Evolutionary conservation across 2,888 invertebrate species (phyloP), one percentile per base, ranked within the genome.

Genomic region (Anarsia innoxiella): DNA sequence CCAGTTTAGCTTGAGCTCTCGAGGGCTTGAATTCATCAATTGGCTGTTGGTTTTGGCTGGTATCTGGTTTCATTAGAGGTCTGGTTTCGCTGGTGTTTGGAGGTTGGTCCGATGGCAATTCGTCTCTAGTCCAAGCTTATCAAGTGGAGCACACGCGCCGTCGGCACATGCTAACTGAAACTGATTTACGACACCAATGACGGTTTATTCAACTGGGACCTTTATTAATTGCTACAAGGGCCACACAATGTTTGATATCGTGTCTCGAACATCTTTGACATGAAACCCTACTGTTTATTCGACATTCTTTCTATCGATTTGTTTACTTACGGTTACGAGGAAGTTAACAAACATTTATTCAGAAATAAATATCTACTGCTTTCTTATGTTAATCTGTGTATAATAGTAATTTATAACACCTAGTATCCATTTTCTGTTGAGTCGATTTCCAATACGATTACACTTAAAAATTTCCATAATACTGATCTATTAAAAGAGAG

Each of bases 131-230:
- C 56, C 51, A 53, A 65, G 77, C 73, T 80, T 79, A 80, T 78
- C 79, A 67, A 63, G 51, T 62, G 63, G 58, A 64, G 62, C 71
- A 66, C 75, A 72, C 66, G 59, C 65, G 49, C 50, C 26, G 34
- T 45, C 55, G 58, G 61, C 68, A 67, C 66, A 67, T 68, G 70
- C 63, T 63, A 69, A 72, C 73, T 73, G 71, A 74, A 77, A 67
- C 75, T 74, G 74, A 80, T 80, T 76, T 76, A 80, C 66, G 67
- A 60, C 63, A 51, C 53, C 59, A 58, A 57, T 65, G 70, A 71
- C 61, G 62, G 69, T 67, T 71, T 64, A 67, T 70, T 64, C 59
- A 65, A 54, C 48, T 53, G 49, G 48, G 54, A 49, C 59, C 59
- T 62, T 65, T 63, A 66, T 62, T 69, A 63, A 68, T 66, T 64